phyloP scores from a whole-genome alignment of 2,888 invertebrate species.

The Rhogogaster chlorosoma region DNA sequence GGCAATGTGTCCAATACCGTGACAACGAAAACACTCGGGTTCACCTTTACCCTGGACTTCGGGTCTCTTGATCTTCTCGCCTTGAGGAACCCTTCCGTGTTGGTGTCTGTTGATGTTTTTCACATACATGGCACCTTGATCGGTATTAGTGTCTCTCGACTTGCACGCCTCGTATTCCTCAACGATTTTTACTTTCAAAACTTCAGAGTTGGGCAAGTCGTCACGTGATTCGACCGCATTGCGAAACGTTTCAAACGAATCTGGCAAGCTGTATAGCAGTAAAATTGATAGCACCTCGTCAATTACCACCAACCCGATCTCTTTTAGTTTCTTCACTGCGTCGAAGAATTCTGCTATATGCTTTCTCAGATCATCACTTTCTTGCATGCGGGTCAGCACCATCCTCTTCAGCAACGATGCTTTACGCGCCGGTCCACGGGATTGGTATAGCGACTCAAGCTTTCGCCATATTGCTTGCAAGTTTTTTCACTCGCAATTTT shows the following conservation, averaged over 20 bases:
- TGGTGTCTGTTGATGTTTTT: neutral
- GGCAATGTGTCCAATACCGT: neutral
- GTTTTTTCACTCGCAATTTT: too few species aligned
- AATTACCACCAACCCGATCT: conserved; percentile 49
- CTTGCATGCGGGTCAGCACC: conserved; percentile 42
- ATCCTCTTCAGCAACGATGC: conserved; percentile 13
- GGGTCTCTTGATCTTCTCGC: neutral
- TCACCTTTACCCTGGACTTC: neutral
- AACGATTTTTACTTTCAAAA: conserved; percentile 29
- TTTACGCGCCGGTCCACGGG: conserved; percentile 49
- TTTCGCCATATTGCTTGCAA: neutral
- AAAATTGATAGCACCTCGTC: conserved; percentile 45
- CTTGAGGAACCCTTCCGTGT: neutral
- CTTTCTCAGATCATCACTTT: conserved; percentile 36
- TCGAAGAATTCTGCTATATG: conserved; percentile 51
- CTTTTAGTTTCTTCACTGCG: conserved; percentile 54
- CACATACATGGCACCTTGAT: conserved; percentile 22
- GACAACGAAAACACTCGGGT: neutral
- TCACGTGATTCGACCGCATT: conserved; percentile 52
- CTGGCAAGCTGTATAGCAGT: conserved; percentile 31
- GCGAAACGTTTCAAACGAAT: conserved; percentile 23
- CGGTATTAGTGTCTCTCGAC: neutral
- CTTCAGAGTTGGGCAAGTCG: conserved; percentile 39
- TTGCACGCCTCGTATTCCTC: conserved; percentile 23
- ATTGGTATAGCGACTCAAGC: neutral